Percentiles rank a stretch among this genome's conserved stretches.
Evolutionary conservation across 2,797 vertebrate genomes (phyloP).

Genomic region (Anguilla pacifica): DNA sequence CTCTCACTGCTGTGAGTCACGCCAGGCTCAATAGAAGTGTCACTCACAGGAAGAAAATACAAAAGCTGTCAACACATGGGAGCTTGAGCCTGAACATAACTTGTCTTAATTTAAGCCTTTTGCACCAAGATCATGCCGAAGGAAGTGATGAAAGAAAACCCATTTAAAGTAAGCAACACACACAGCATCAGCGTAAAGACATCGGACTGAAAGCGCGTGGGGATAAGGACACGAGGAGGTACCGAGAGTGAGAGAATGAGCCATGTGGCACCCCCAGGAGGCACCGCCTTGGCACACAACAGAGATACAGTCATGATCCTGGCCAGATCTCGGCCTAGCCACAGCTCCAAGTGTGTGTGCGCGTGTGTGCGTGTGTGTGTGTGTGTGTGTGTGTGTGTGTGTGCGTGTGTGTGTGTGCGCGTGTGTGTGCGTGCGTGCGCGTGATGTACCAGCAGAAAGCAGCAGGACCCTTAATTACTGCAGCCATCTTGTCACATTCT

Average conservation of each 20-base stretch:
- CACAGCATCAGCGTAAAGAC: background rate
- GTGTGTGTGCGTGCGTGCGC: background rate
- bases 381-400: background rate
- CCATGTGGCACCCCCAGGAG: background rate
- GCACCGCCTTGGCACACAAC: background rate
- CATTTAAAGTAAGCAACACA: background rate
- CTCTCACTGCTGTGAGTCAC: background rate
- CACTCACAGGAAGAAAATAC: background rate
- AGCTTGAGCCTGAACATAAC: background rate
- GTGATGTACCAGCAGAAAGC: constrained; percentile 13
- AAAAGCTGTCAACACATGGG: background rate
- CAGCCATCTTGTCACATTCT: constrained; percentile 36
- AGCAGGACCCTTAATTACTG: constrained; percentile 30
- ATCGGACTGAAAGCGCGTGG: background rate
- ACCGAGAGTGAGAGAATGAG: background rate
- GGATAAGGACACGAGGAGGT: background rate
- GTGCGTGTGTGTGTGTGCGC: background rate
- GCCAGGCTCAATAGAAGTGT: background rate
- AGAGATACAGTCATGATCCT: background rate
- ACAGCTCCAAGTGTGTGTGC: background rate
- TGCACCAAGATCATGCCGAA: background rate
- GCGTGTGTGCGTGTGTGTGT: background rate
- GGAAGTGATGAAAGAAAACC: background rate
- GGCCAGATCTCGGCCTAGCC: background rate
- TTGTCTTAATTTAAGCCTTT: background rate